phyloP scores from a whole-genome alignment of 2,888 invertebrate genomes.

The Choreutis nemorana region DNA sequence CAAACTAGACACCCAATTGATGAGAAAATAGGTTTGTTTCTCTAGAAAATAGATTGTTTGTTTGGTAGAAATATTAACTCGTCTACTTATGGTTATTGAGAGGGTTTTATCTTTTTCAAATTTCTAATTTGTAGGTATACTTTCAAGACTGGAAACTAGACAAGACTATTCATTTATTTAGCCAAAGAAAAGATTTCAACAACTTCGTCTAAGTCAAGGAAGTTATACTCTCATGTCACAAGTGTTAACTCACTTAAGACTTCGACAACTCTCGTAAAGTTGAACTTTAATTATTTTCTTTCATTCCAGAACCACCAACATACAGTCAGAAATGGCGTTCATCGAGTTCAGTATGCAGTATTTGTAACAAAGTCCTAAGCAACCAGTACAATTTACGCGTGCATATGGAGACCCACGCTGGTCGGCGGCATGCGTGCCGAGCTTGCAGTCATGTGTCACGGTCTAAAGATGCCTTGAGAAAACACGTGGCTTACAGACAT shows the following conservation, averaged over 20 bases:
- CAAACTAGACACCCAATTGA: no score
- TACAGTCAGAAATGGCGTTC: constrained; percentile 45
- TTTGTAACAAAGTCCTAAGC: constrained; percentile 88
- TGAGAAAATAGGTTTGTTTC: constrained; percentile 2
- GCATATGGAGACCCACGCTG: constrained; percentile 91
- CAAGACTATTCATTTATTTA: neutral
- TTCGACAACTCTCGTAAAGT: no score
- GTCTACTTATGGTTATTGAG: no score
- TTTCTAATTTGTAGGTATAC: no score
- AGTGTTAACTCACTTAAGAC: no score
- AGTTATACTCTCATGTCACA: no score
- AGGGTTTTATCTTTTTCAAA: no score
- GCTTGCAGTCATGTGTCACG: constrained; percentile 89
- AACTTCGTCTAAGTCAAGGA: no score
- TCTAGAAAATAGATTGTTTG: no score
- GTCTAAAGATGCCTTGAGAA: constrained; percentile 85
- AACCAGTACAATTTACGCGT: constrained; percentile 91
- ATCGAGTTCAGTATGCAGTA: constrained; percentile 72
- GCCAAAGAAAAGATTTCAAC: no score
- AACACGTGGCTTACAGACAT: constrained; percentile 89
- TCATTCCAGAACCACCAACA: constrained; percentile 29
- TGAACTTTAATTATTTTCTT: no score
- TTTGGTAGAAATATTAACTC: no score
- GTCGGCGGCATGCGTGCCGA: constrained; percentile 85
- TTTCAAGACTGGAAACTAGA: constrained; percentile 9